Conservation (phyloP, 2,888 invertebrate species). For the Pedicia rivosa region DNA sequence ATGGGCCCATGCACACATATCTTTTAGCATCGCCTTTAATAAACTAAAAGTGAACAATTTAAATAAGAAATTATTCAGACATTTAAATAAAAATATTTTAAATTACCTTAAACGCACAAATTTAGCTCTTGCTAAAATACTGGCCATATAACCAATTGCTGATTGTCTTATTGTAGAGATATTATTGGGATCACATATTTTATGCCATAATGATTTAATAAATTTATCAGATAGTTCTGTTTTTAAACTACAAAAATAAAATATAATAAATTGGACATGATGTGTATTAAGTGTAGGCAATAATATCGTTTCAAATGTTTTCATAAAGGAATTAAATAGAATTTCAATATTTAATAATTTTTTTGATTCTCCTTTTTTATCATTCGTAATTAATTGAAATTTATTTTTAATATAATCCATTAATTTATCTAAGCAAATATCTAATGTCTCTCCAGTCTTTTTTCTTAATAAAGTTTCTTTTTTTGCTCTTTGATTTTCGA, state of each 20-base stretch:
- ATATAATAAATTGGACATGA: constrained; percentile 63
- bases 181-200: constrained; percentile 47
- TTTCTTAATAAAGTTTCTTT: background rate
- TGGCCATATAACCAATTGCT: constrained; percentile 57
- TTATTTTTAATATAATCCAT: constrained; percentile 41
- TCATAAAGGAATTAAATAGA: constrained; percentile 40
- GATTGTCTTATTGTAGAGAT: constrained; percentile 48
- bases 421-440: constrained; percentile 59
- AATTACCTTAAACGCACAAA: constrained; percentile 41
- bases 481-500: constrained; percentile 8
- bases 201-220: constrained; percentile 54
- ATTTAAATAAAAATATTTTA: background rate
- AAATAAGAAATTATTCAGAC: constrained; percentile 8
- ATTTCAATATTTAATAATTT: constrained; percentile 29
- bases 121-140: constrained; percentile 52
- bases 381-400: background rate
- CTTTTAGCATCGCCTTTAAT: constrained; percentile 45
- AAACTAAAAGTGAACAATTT: constrained; percentile 33
- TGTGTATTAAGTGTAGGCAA: constrained; percentile 69
- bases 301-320: constrained; percentile 63
- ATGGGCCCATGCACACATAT: constrained; percentile 72
- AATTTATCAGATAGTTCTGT: constrained; percentile 42
- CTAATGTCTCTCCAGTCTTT: constrained; percentile 46
- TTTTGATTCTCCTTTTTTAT: constrained; percentile 6
- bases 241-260: constrained; percentile 42